Percentiles rank a stretch among this genome's conserved stretches.
These are phyloP conservation scores for Elegia similella DNA, from an alignment of 2,888 invertebrate genomes.

Conservation along the genomic window DNA sequence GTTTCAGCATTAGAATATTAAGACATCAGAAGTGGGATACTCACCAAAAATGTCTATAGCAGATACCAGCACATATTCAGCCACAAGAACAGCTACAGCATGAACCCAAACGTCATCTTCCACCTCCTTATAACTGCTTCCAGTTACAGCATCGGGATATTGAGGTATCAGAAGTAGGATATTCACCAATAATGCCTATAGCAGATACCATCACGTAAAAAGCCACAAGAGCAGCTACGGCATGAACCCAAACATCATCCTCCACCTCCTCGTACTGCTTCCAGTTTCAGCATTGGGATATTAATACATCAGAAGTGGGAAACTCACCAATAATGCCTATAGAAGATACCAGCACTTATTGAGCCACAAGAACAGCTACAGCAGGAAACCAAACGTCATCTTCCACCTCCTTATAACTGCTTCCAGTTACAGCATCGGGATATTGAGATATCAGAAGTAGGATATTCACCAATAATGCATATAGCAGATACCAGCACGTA, in stretches of 20 bases:
- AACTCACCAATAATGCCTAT: conserved; percentile 67
- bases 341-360: conserved; percentile 73
- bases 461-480: conserved; percentile 63
- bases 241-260: conserved; percentile 43
- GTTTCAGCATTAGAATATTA: no score
- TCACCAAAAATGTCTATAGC: conserved; percentile 70
- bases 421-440: no score
- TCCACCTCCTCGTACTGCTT: no score
- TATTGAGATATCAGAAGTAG: neutral
- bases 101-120: conserved; percentile 21
- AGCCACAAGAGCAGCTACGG: conserved; percentile 34
- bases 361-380: conserved; percentile 61
- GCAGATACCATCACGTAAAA: conserved; percentile 74
- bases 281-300: no score
- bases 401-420: conserved; percentile 24
- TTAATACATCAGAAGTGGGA: neutral
- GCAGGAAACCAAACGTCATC: conserved; percentile 49
- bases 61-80: conserved; percentile 57
- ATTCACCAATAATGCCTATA: conserved; percentile 47
- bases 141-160: no score
- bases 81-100: no score
- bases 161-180: neutral
- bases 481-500: conserved; percentile 74
- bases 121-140: no score
- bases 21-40: conserved; percentile 22